phyloP scores from a whole-genome alignment of 2,888 invertebrate species.

The Parelbella ahira region DNA sequence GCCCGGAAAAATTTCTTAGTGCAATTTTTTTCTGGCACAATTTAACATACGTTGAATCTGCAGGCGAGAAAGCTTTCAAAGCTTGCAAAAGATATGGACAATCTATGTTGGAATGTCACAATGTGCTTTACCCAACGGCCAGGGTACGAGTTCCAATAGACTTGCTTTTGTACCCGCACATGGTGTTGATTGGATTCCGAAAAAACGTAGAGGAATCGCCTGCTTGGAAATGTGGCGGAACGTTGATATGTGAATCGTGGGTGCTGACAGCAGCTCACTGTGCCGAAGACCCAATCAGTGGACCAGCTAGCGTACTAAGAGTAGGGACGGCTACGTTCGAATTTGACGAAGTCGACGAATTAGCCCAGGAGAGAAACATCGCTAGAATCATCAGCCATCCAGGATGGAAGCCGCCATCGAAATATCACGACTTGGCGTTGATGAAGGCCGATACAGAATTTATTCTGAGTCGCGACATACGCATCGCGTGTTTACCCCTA shows the following conservation, averaged over 20 bases:
- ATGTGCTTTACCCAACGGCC: conserved; percentile 50
- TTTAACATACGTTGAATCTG: conserved; percentile 14
- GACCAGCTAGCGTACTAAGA: conserved; percentile 71
- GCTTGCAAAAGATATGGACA: conserved; percentile 61
- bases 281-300: conserved; percentile 58
- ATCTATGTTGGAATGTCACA: conserved; percentile 69
- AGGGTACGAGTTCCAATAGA: conserved; percentile 67
- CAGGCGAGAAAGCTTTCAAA: conserved; percentile 58
- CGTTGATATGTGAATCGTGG: conserved; percentile 62
- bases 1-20: conserved; percentile 14
- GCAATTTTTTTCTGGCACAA: neutral
- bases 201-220: conserved; percentile 33
- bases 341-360: conserved; percentile 66
- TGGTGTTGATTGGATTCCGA: conserved; percentile 77
- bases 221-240: conserved; percentile 71
- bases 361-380: conserved; percentile 75
- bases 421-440: conserved; percentile 84
- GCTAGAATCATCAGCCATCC: conserved; percentile 74
- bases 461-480: conserved; percentile 71
- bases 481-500: conserved; percentile 82
- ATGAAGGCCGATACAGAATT: conserved; percentile 75
- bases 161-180: conserved; percentile 81
- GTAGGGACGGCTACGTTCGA: conserved; percentile 79
- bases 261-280: conserved; percentile 73
- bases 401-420: conserved; percentile 75